These are phyloP conservation scores for Amblyopsis rosae DNA, from an alignment of 2,113 vertebrate genomes.

Conservation along the genomic window DNA sequence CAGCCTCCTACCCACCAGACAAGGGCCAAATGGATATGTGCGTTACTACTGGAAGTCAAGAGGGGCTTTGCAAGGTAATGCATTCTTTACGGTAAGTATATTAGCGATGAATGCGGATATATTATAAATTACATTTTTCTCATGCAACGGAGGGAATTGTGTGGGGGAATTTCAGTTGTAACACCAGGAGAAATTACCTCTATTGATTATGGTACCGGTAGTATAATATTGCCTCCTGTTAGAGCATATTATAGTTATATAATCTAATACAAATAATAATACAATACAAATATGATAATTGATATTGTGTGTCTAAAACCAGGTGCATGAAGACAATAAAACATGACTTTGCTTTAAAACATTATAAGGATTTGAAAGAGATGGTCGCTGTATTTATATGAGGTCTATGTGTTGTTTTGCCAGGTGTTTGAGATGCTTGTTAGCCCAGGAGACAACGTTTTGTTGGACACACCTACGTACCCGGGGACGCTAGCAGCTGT, in stretches of 20 bases:
- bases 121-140: too few relatives aligned
- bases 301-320: too few relatives aligned
- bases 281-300: too few relatives aligned
- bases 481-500: conserved; percentile 86
- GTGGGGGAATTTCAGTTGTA: too few relatives aligned
- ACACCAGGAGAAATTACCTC: too few relatives aligned
- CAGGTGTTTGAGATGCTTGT: conserved; percentile 96
- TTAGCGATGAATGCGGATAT: too few relatives aligned
- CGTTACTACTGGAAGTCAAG: conserved; percentile 90
- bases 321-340: not conserved
- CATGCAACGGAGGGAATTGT: too few relatives aligned
- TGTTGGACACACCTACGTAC: conserved; percentile 87
- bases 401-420: conserved; percentile 10
- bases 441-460: conserved; percentile 88
- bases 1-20: conserved; percentile 71
- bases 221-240: too few relatives aligned
- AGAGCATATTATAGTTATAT: too few relatives aligned
- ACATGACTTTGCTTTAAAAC: not conserved
- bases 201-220: too few relatives aligned
- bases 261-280: too few relatives aligned
- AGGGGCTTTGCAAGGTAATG: conserved; percentile 89
- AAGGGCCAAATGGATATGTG: conserved; percentile 90
- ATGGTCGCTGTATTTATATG: not conserved
- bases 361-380: not conserved
- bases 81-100: not conserved